These are phyloP conservation scores for Trachymyrmex cornetzi DNA, from an alignment of 1,140 invertebrate species.

Conservation along the genomic window DNA sequence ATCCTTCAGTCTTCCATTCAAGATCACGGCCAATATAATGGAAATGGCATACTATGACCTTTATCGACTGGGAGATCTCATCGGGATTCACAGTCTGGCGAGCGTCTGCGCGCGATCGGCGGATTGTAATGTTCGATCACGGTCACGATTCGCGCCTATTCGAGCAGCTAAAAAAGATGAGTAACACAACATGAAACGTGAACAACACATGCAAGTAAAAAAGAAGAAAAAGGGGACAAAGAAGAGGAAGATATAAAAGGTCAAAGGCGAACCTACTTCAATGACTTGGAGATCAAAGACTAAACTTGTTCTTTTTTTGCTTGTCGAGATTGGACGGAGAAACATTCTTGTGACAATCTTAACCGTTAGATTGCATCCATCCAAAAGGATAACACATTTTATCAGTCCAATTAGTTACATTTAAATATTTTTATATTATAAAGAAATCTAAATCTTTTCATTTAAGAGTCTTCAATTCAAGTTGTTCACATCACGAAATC, in stretches of 20 bases:
- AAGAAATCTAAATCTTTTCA: neutral
- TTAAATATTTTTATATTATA: neutral
- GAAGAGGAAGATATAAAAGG: slow-evolving; percentile 55
- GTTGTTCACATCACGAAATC: neutral
- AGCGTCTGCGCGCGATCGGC: slow-evolving; percentile 45
- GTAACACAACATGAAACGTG: neutral
- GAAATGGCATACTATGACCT: slow-evolving; percentile 24
- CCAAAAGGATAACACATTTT: slow-evolving; percentile 45
- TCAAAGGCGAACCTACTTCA: slow-evolving; percentile 50
- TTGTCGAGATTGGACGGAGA: slow-evolving; percentile 12
- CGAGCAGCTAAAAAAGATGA: slow-evolving; percentile 36
- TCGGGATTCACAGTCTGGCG: slow-evolving; percentile 60
- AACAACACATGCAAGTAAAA: slow-evolving; percentile 41
- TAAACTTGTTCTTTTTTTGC: slow-evolving; percentile 41
- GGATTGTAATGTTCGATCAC: slow-evolving; percentile 47
- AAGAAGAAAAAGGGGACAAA: neutral
- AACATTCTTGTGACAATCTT: slow-evolving; percentile 32
- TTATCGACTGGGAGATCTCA: slow-evolving; percentile 30
- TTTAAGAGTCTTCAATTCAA: neutral
- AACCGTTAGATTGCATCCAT: slow-evolving; percentile 22
- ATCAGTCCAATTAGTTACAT: slow-evolving; percentile 14
- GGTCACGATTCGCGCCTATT: slow-evolving; percentile 36
- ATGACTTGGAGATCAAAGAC: slow-evolving; percentile 65
- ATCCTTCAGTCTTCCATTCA: neutral
- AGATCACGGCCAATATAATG: neutral